A percentile compares a stretch with the other conserved stretches of the same genome.
phyloP scores from a whole-genome alignment of 1,140 invertebrate species.

The Drosophila watanabei region DNA sequence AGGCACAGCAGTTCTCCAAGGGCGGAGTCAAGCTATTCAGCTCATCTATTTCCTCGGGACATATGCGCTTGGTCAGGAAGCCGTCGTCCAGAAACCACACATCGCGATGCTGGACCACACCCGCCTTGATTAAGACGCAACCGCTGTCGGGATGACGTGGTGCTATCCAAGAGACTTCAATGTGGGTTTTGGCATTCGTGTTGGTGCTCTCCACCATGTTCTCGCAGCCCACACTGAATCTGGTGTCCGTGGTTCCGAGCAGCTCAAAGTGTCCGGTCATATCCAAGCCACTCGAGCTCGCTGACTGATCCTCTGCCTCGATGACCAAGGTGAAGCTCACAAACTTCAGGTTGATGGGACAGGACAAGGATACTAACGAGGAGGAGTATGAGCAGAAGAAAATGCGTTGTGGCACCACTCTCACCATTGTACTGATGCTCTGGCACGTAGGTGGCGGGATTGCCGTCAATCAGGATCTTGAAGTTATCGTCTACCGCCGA shows the following conservation, averaged over 20 bases:
- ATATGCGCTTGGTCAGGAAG: constrained; percentile 90
- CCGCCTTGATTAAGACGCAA: constrained; percentile 92
- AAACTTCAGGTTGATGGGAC: constrained; percentile 87
- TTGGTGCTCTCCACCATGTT: constrained; percentile 91
- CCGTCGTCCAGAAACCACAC: constrained; percentile 95
- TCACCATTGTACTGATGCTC: constrained; percentile 89
- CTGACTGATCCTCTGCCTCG: constrained; percentile 86
- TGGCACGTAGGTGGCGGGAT: constrained; percentile 89
- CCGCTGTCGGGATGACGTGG: constrained; percentile 89
- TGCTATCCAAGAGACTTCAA: constrained; percentile 91
- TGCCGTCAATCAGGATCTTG: constrained; percentile 88
- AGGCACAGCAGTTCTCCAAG: constrained; percentile 93
- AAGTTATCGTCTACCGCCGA: constrained; percentile 87
- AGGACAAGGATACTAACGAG: constrained; percentile 59
- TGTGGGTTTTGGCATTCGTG: constrained; percentile 89
- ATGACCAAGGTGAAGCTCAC: constrained; percentile 90
- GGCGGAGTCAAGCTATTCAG: constrained; percentile 89
- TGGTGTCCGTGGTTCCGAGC: constrained; percentile 88
- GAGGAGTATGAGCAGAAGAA: too few relatives aligned
- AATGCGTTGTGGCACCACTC: neutral
- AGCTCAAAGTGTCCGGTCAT: constrained; percentile 88
- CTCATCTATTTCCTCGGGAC: constrained; percentile 90
- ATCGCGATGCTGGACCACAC: constrained; percentile 92
- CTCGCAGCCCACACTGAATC: constrained; percentile 90
- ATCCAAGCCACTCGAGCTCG: constrained; percentile 66